Evolutionary conservation across 1,140 invertebrate genomes (phyloP).

Genomic region (Hyles euphorbiae): DNA sequence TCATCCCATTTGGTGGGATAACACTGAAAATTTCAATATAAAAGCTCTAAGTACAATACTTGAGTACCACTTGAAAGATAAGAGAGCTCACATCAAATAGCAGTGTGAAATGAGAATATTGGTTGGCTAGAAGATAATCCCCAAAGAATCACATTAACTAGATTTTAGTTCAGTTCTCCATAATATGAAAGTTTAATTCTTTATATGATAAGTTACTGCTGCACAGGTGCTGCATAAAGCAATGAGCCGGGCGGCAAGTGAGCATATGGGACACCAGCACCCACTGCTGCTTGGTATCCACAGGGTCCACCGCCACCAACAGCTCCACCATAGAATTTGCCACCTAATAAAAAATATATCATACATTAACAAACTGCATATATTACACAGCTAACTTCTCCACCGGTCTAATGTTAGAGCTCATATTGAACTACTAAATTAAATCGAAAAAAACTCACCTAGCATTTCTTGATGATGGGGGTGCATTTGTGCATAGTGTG

Average conservation of each 20-base stretch:
- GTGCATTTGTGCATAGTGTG: constrained; percentile 62
- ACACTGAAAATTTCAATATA: constrained; percentile 2
- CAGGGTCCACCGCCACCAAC: constrained; percentile 68
- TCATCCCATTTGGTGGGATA: constrained; percentile 14
- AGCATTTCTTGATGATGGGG: constrained; percentile 68
- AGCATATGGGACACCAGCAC: constrained; percentile 60
- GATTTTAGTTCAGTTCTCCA: too few species aligned
- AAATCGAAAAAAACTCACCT: constrained; percentile 32
- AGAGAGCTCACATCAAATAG: too few species aligned
- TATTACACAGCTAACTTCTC: neutral
- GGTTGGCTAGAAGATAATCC: too few species aligned
- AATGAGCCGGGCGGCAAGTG: constrained; percentile 67
- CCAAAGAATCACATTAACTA: too few species aligned
- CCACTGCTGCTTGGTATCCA: constrained; percentile 69
- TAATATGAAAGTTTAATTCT: neutral
- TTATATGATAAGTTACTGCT: constrained; percentile 52
- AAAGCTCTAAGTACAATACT: constrained; percentile 23
- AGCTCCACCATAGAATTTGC: constrained; percentile 69
- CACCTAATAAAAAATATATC: constrained; percentile 38
- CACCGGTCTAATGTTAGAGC: neutral
- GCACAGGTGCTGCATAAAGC: constrained; percentile 69
- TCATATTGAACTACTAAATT: neutral
- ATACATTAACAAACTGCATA: neutral
- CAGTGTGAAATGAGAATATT: too few species aligned
- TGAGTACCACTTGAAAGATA: constrained; percentile 5